These are phyloP conservation scores for Hypsibius dujardini DNA, from an alignment of 1,140 invertebrate species.

Conservation along the genomic window DNA sequence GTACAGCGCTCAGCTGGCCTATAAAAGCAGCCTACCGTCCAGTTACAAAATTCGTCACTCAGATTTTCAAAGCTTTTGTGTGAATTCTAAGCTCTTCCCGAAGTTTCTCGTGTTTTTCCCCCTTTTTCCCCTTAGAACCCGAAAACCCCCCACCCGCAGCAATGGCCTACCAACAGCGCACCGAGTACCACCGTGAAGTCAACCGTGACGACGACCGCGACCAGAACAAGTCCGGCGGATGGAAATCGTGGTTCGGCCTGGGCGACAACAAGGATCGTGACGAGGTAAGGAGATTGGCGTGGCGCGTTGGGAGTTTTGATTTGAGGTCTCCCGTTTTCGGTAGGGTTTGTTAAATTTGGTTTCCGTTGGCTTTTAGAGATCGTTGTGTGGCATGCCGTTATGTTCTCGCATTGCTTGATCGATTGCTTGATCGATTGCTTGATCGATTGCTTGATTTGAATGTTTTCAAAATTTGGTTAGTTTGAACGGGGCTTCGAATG, in stretches of 20 bases:
- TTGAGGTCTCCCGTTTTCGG: background rate
- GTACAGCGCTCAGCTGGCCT: no score
- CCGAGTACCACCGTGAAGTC: background rate
- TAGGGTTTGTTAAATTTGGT: background rate
- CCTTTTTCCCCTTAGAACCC: background rate
- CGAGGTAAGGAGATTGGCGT: background rate
- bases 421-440: no score
- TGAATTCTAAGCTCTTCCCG: background rate
- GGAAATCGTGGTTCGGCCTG: slow-evolving; percentile 12
- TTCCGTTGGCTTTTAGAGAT: no score
- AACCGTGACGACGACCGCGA: slow-evolving; percentile 4
- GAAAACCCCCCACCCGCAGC: background rate
- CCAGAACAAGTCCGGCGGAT: background rate
- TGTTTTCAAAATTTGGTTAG: no score
- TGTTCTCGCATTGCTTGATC: background rate
- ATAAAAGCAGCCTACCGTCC: background rate
- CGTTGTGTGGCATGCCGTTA: background rate
- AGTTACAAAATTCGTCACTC: background rate
- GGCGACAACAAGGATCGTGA: background rate
- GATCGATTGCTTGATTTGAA: no score
- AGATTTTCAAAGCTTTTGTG: background rate
- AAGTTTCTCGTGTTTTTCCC: slow-evolving; percentile 1
- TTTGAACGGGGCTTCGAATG: no score
- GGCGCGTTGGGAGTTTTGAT: background rate
- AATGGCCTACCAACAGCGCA: background rate